Conservation (phyloP, 2,888 invertebrate genomes). For the Cryptosula pallasiana region DNA sequence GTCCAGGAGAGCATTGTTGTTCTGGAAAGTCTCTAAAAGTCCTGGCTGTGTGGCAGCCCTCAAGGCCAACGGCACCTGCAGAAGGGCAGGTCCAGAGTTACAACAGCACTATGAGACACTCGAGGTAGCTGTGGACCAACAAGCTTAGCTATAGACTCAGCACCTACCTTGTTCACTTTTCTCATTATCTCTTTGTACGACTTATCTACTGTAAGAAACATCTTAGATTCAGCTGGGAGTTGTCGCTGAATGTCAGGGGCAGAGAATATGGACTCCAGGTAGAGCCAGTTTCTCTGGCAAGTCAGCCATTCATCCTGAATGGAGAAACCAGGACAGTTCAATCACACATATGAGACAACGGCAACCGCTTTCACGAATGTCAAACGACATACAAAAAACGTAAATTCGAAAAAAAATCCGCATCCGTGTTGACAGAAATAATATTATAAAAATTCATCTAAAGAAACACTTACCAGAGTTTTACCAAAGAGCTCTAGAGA, state of each 20-base stretch:
- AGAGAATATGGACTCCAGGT: conserved; percentile 54
- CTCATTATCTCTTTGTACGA: conserved; percentile 85
- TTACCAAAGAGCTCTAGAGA: conserved; percentile 72
- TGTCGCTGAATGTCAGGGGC: conserved; percentile 55
- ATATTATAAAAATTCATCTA: too few species aligned
- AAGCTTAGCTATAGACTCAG: too few species aligned
- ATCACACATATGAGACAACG: too few species aligned
- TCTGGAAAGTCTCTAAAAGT: conserved; percentile 49
- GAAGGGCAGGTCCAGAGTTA: not conserved
- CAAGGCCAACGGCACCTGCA: conserved; percentile 64
- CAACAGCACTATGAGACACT: too few species aligned
- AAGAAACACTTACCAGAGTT: conserved; percentile 66
- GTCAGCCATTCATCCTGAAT: conserved; percentile 58
- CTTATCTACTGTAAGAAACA: conserved; percentile 72
- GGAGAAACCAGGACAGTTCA: too few species aligned
- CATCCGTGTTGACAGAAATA: too few species aligned
- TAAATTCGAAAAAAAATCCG: too few species aligned
- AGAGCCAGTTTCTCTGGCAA: conserved; percentile 54
- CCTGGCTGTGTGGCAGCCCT: conserved; percentile 69
- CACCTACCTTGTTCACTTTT: conserved; percentile 63
- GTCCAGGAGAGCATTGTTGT: conserved; percentile 69
- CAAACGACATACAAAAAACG: too few species aligned
- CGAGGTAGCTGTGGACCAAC: too few species aligned
- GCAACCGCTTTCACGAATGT: too few species aligned
- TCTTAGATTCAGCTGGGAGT: conserved; percentile 54